These are phyloP conservation scores for Donacobius atricapilla DNA, from an alignment of 2,113 vertebrate genomes.

Conservation along the genomic window DNA sequence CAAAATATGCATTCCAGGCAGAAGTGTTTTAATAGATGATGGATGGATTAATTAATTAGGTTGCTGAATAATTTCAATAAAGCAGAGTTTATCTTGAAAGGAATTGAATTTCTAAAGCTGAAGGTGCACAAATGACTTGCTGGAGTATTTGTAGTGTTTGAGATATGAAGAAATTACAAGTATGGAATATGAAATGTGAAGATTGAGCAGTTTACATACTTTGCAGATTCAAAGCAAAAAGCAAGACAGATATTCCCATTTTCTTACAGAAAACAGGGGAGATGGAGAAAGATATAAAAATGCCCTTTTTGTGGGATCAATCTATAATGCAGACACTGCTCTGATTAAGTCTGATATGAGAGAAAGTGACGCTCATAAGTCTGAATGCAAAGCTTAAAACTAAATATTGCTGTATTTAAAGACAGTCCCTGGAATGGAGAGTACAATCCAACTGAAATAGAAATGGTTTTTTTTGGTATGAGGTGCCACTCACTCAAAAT, in stretches of 20 bases:
- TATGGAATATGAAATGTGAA: neutral
- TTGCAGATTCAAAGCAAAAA: neutral
- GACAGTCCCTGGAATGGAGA: neutral
- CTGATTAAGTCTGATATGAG: neutral
- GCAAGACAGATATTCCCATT: neutral
- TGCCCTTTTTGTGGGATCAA: neutral
- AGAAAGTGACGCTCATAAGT: neutral
- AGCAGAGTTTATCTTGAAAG: neutral
- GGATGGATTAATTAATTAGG: neutral
- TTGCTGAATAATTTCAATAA: neutral
- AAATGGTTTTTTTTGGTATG: neutral
- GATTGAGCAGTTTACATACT: neutral
- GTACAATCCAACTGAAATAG: neutral
- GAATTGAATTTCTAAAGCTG: neutral
- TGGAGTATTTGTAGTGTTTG: neutral
- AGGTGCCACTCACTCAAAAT: neutral
- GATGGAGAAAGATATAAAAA: neutral
- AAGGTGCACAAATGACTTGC: neutral
- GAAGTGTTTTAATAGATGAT: neutral
- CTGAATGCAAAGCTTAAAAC: neutral
- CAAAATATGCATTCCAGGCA: neutral
- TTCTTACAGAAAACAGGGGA: neutral
- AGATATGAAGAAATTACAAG: neutral
- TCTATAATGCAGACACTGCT: neutral
- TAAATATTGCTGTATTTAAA: neutral